These are phyloP conservation scores for Calameuta filiformis DNA, from an alignment of 2,888 invertebrate species.

Conservation along the genomic window DNA sequence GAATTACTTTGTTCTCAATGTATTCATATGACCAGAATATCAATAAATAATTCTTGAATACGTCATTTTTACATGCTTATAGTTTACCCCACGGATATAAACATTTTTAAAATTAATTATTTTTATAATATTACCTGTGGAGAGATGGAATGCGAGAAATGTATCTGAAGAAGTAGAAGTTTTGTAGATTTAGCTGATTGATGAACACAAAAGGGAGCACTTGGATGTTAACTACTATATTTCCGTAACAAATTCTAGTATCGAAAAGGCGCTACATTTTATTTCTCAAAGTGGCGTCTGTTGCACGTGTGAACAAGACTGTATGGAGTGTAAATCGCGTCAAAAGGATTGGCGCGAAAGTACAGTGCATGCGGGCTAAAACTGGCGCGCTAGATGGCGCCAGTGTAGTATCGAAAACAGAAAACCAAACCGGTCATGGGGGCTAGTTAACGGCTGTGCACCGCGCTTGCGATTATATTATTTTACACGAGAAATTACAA, in stretches of 20 bases:
- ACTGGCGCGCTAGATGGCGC: slow-evolving; percentile 45
- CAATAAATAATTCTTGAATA: neutral
- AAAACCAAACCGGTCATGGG: slow-evolving; percentile 58
- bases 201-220: neutral
- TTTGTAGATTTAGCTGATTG: neutral
- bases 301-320: slow-evolving; percentile 1
- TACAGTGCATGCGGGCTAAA: slow-evolving; percentile 30
- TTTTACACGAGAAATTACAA: slow-evolving; percentile 24
- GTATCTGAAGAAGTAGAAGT: neutral
- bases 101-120: neutral
- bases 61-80: neutral
- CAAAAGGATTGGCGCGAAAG: slow-evolving; percentile 44
- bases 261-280: neutral
- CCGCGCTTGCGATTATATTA: slow-evolving; percentile 42
- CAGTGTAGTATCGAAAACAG: slow-evolving; percentile 39
- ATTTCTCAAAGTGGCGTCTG: neutral
- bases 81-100: neutral
- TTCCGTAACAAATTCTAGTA: neutral
- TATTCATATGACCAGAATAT: neutral
- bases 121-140: neutral
- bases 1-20: too few species aligned
- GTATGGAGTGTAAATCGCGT: slow-evolving; percentile 16
- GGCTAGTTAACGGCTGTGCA: slow-evolving; percentile 53
- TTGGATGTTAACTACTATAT: neutral
- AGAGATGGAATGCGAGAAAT: neutral